Conservation (phyloP, 2,797 vertebrate genomes). For the Oceanodroma leucorhoa region DNA sequence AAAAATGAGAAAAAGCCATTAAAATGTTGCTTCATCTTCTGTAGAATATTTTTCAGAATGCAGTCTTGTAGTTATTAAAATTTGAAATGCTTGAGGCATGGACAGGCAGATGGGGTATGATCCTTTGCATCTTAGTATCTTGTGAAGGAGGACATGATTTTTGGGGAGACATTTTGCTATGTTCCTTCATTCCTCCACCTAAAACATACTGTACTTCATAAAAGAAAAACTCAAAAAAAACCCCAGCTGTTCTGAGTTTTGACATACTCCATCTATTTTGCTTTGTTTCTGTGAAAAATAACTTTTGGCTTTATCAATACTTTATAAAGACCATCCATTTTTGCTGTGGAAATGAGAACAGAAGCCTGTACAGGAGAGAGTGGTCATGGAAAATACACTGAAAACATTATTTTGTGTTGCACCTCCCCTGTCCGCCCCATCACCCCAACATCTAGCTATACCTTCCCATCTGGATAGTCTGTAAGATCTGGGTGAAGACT, state of each 20-base stretch:
- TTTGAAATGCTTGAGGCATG: not conserved
- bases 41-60: not conserved
- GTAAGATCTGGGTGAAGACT: not conserved
- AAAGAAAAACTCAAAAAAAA: fast-evolving
- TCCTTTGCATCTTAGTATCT: not conserved
- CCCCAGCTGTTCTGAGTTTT: not conserved
- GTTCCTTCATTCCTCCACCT: not conserved
- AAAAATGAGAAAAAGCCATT: not conserved
- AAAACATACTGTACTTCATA: not conserved
- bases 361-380: fast-evolving
- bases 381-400: not conserved
- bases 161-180: not conserved
- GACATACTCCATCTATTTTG: not conserved
- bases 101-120: not conserved
- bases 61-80: not conserved
- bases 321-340: not conserved
- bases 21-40: not conserved
- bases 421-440: not conserved
- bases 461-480: not conserved
- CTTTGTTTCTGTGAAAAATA: not conserved
- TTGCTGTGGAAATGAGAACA: not conserved
- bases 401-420: not conserved
- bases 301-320: not conserved
- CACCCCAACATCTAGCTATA: not conserved
- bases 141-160: not conserved